Conservation (phyloP, 1,140 invertebrate species). For the Aphaenogaster ashmeadi region DNA sequence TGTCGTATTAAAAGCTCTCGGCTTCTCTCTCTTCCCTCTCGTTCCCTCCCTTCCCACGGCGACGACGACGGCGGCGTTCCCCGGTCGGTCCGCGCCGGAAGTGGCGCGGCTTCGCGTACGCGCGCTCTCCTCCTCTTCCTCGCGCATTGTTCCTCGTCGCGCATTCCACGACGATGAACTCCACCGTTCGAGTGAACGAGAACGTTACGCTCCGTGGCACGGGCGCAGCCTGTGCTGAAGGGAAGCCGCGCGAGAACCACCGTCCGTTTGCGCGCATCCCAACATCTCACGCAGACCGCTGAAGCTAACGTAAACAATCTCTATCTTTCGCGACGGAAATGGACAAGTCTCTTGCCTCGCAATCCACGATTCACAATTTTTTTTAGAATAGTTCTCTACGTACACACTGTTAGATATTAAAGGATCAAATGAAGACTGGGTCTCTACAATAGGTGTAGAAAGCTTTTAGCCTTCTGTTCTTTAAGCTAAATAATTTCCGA, state of each 20-base stretch:
- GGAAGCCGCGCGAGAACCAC: not conserved
- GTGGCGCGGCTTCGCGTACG: constrained; percentile 50
- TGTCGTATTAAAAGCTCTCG: constrained; percentile 76
- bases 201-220: constrained; percentile 46
- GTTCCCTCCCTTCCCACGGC: constrained; percentile 61
- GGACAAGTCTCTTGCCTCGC: not conserved
- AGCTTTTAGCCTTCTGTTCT: too few relatives aligned
- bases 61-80: constrained; percentile 28
- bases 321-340: not conserved
- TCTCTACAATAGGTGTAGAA: too few relatives aligned
- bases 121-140: constrained; percentile 55
- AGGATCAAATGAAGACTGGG: too few relatives aligned
- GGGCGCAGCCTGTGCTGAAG: not conserved
- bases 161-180: constrained; percentile 72
- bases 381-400: not conserved
- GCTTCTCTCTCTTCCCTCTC: not conserved
- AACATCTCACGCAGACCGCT: not conserved
- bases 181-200: constrained; percentile 44
- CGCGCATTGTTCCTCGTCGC: constrained; percentile 68
- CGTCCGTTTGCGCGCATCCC: not conserved
- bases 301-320: not conserved
- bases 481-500: too few relatives aligned
- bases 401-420: too few relatives aligned
- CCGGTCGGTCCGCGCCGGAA: constrained; percentile 72
- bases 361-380: not conserved